These are phyloP conservation scores for Colletes gigas DNA, from an alignment of 1,140 invertebrate genomes.

Conservation along the genomic window DNA sequence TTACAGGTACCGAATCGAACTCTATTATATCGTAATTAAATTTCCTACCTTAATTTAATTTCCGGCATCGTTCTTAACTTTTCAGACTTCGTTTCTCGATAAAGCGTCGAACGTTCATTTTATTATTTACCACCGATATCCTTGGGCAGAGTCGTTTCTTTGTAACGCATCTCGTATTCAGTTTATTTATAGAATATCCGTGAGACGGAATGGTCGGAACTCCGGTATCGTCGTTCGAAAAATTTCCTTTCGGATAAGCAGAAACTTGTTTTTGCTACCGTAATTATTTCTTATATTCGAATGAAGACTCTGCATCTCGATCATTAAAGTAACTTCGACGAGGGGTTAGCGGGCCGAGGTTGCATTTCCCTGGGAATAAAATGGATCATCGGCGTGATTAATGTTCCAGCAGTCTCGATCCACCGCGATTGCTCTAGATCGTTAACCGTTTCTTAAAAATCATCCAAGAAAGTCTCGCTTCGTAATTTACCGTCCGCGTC, in stretches of 20 bases:
- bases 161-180: no score
- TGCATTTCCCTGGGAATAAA: slow-evolving; percentile 33
- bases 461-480: slow-evolving; percentile 2
- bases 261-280: neutral
- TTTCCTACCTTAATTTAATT: neutral
- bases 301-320: neutral
- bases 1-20: no score
- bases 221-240: neutral
- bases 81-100: no score
- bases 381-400: slow-evolving; percentile 41
- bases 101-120: no score
- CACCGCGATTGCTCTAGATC: slow-evolving; percentile 31
- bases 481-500: neutral
- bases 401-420: slow-evolving; percentile 23
- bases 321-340: slow-evolving; percentile 25
- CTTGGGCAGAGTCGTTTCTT: no score
- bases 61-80: neutral
- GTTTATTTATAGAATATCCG: no score
- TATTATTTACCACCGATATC: no score
- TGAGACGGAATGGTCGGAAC: neutral
- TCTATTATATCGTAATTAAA: neutral
- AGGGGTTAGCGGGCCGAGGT: neutral
- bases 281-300: neutral
- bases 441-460: slow-evolving; percentile 35
- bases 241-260: slow-evolving; percentile 1